Base-by-base conservation (phyloP, 2,888 invertebrate species). In the Biston stratarius region DNA sequence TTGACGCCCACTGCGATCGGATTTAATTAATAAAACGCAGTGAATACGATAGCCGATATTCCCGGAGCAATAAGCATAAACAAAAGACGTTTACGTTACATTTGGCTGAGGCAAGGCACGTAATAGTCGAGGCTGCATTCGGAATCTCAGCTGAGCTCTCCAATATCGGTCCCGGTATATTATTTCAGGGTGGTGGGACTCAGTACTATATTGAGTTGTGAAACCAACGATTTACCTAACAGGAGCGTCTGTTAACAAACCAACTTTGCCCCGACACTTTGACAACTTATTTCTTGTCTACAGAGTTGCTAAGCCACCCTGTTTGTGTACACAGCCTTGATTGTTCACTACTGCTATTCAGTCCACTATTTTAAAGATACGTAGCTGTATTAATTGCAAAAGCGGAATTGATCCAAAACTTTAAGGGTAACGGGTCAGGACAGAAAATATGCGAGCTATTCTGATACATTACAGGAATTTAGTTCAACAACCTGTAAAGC, bases 201-300 rank as follows among this genome's bases (percentile, higher is more conserved):
- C 77, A 81, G 81, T 80, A 86, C 85, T 85, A 90, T 92, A 93
- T 93, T 91, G 89, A 93, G 91, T 89, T 91, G 89, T 86, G 90
- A 90, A 91, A 91, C 91, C 90, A 81, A 88, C 89, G 90, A 89
- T 93, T 91, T 92, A 91, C 91, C 89, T 92, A 89, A 88, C 87
- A 87, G 88, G 82, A 89, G 89, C 84, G 86, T 86, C 85, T 89
- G 88, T 84, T 89, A 89, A 88, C 89, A 80, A 90, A 88, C 82
- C 82, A 93, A 93, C 91, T 92, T 92, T 84, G 85, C 83, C 88
- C 83, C 82, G 91, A 91, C 91, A 91, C 91, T 93, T 92, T 91
- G 92, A 92, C 92, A 93, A 92, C 92, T 93, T 92, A 92, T 92
- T 93, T 92, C 93, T 92, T 91, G 92, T 91, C 87, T 87, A 77